Base-by-base conservation (phyloP, 1,140 invertebrate genomes). In the Penaeus japonicus region DNA sequence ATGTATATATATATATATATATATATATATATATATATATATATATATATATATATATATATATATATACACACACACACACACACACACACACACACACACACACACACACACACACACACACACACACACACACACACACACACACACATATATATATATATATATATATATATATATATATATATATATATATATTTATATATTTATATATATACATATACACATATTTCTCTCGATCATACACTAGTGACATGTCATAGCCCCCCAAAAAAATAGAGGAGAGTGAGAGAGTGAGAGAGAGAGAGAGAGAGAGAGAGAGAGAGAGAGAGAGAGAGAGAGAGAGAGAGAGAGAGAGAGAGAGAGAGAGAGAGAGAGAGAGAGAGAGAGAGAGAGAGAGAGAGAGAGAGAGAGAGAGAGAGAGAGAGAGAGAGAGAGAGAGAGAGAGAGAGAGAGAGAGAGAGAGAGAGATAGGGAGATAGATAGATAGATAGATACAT, bases 121-220 rank as follows among this genome's bases (percentile, higher is more conserved):
- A 73, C 27, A 73, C 27, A 27, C 27, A 27, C 27, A 73, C 5
- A 73, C 7, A 73, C 27, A 70, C 3, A 70, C 22, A 18, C 7
- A 70, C 22, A 70, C 12, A 73, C 27, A 73, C 27, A 73, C 12
- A 70, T 73, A 73, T 73, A 73, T 27, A 73, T 73, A 73, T 73
- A 73, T 27, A 73, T 73, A 73, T 73, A 73, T 73, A 30, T 73
- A 73, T 73, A 73, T 73, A 73, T 73, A 27, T 73, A 30, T 73
- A 73, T 73, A 73, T 73, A 73, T 30, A 73, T 30, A 73, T 73
- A 73, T 73, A 73, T 73, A 73, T 73, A 73, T 73, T 7, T 30
- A 73, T 73, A 73, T 73, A 73, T 73, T 24, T 73, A 24, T 5
- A 4, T 73, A 73, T 5, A 30, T 10, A 73, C n/a, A 70, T 7